These are phyloP conservation scores for Dryoscopus gambensis DNA, from an alignment of 2,113 vertebrate genomes.

Conservation along the genomic window DNA sequence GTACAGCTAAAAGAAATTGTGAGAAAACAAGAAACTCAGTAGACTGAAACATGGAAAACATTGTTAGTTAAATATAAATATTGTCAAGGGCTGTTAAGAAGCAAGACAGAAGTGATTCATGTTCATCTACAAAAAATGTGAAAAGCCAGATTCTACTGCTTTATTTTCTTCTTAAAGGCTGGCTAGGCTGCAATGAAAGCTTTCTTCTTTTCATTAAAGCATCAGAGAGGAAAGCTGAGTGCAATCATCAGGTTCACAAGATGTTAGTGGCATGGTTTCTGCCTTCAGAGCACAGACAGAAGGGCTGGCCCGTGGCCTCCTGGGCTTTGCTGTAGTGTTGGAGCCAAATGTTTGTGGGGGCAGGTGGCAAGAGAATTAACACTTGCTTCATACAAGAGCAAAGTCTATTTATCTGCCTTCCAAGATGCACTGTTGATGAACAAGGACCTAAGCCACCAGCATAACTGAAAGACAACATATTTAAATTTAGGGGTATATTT, in stretches of 20 bases:
- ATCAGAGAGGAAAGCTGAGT: neutral
- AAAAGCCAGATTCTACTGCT: neutral
- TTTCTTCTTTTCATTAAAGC: neutral
- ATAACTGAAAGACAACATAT: neutral
- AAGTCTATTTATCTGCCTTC: neutral
- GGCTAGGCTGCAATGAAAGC: neutral
- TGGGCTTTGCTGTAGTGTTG: neutral
- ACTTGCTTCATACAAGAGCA: slow-evolving; percentile 22
- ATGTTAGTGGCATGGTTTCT: neutral
- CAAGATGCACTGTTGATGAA: neutral
- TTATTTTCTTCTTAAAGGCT: neutral
- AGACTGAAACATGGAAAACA: slow-evolving; percentile 6
- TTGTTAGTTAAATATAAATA: slow-evolving; percentile 18
- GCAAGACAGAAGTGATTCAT: neutral
- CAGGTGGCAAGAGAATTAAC: slow-evolving; percentile 29
- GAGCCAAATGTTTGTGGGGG: slow-evolving; percentile 25
- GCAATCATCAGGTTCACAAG: neutral
- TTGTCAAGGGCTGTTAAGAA: neutral
- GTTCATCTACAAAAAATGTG: neutral
- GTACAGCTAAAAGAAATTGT: neutral
- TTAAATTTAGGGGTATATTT: neutral
- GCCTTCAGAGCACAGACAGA: neutral
- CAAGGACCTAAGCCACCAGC: neutral
- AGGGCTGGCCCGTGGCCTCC: neutral
- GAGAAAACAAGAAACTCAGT: neutral